phyloP scores from a whole-genome alignment of 2,113 vertebrate species.

The Gnathonemus longibarbis region DNA sequence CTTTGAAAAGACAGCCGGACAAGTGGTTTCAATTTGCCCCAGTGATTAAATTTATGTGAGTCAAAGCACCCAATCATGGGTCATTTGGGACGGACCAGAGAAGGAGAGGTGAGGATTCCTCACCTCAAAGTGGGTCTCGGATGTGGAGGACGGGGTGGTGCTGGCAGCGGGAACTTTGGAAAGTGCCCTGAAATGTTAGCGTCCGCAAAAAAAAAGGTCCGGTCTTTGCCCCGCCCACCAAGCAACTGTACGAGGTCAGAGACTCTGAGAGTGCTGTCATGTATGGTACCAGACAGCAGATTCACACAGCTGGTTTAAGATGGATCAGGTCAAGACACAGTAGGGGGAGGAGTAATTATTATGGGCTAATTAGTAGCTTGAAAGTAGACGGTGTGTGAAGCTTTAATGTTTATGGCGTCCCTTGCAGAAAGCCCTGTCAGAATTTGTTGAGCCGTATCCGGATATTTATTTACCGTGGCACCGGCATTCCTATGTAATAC shows the following conservation, averaged over 20 bases:
- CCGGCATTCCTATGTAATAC: background rate
- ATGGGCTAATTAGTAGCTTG: slow-evolving; percentile 6
- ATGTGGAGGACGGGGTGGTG: background rate
- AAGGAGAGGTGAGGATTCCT: slow-evolving; percentile 37
- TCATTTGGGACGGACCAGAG: slow-evolving; percentile 75
- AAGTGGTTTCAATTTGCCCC: slow-evolving; percentile 89
- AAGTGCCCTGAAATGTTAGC: background rate
- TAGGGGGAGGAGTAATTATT: background rate
- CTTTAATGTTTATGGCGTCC: background rate
- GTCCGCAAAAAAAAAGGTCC: background rate
- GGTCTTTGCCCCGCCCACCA: background rate
- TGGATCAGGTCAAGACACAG: background rate
- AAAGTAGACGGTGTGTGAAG: background rate
- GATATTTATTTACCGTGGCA: background rate
- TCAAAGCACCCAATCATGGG: slow-evolving; percentile 75
- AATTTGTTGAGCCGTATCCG: background rate
- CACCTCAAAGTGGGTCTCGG: background rate
- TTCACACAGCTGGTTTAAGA: background rate
- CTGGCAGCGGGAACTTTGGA: background rate
- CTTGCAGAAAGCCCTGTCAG: background rate
- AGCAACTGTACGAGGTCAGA: background rate
- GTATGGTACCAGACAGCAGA: background rate
- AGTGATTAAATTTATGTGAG: slow-evolving; percentile 83
- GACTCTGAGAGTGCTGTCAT: background rate
- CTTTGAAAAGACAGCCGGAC: slow-evolving; percentile 72